Evolutionary conservation across 2,797 vertebrate species (phyloP), one percentile per base, ranked within the genome.

Genomic region (Zalophus californianus): DNA sequence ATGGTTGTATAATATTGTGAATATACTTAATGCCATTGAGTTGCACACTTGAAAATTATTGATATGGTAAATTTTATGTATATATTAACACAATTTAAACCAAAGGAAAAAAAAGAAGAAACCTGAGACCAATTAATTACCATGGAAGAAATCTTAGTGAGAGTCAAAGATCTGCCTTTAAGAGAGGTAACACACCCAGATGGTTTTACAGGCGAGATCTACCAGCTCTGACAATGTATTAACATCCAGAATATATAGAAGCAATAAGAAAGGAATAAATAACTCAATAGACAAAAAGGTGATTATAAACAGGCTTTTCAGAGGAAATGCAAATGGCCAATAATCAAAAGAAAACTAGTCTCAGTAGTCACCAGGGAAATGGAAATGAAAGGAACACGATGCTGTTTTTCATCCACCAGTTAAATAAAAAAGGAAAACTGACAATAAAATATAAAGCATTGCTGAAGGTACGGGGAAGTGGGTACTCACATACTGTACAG

Each of bases 341-440:
- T 11, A 50, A 91, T 79, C 29, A 52, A 56, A 54, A 72, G 32
- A 56, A 84, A 25, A 54, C 15, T 50, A n/a, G 70, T 84, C 29
- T 87, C 12, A 70, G 7, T 62, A 87, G 25, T 66, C 64, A 86
- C 11, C 32, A 72, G 29, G 38, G 7, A 96, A 75, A 89, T 56
- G 73, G 41, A 58, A 95, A 95, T 44, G 44, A 93, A 91, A 91
- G 78, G 58, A 70, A 86, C 9, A n/a, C 64, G n/a, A 50, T 23
- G 77, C 12, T 5, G 77, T 52, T 91, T 93, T 94, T 85, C 21
- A 91, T 58, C 25, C 38, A 91, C 32, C 27, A 64, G 44, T 70
- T 6, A 44, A 48, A 86, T 25, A 70, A 94, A 96, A 95, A 75
- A 82, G 62, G 62, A 96, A 90, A 87, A 96, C 44, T 20, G 52